Evolutionary conservation across 2,113 vertebrate species (phyloP), one percentile per base, ranked within the genome.

Genomic region (Castor canadensis): DNA sequence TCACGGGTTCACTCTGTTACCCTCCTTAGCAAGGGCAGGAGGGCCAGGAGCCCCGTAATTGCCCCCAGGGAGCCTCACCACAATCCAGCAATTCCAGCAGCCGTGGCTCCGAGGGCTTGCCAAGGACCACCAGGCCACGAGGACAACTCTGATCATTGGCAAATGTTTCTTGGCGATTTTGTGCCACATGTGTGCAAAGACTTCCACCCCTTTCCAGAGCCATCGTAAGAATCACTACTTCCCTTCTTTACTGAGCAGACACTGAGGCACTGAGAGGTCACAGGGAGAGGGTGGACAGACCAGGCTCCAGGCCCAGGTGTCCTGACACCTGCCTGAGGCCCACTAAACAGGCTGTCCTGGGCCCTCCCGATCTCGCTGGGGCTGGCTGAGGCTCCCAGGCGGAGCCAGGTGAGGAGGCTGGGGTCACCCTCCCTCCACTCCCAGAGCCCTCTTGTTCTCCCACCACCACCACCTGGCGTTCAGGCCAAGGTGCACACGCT

Each of bases 1-100:
- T 5, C 28, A 35, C 62, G 0, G 0, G 17, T 10, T 43, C 52
- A 0, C 66, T 26, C 38, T 11, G 56, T 1, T 16, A 58, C 16
- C 66, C 40, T 22, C 7, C 72, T 19, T 12, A 5, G 66, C 35
- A 17, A 1, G 20, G 32, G 7, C 66, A 11, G 47, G 52, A 24
- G 47, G 40, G 62, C 2, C 5, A 75, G 47, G 0, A 11, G 22
- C 11, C 2, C 75, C 87, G 22, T n/a, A 4, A 10, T 1, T 7
- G 28, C 47, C 77, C 15, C 3, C 3, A 2, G 38, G 45, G 54
- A 56, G 66, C 49, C 5, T 0, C 4, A 4, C 38, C 35, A 71
- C 3, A 1, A n/a, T 9, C 77, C 30, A 0, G 10, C 8, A 22
- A 22, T 19, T n/a, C n/a, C 56, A 58, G 8, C 22, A 20, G 56